Evolutionary conservation across 2,113 vertebrate species (phyloP).

Genomic region (Rhinoptilus africanus): DNA sequence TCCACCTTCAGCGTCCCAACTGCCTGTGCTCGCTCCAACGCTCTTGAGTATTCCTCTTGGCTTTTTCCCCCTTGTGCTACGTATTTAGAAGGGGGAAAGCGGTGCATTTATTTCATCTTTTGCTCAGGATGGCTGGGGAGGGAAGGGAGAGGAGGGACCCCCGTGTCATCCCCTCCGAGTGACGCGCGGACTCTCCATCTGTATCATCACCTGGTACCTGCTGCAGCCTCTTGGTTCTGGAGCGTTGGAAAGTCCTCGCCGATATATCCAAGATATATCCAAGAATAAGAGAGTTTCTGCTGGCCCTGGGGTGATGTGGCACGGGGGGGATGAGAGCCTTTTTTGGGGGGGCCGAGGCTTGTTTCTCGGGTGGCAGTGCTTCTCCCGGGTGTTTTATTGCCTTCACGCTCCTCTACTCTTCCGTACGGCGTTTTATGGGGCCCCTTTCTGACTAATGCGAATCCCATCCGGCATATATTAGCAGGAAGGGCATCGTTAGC

Average conservation of each 20-base stretch:
- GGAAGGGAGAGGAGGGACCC: neutral
- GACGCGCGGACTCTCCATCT: neutral
- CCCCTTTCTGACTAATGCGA: slow-evolving; percentile 5
- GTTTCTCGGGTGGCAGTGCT: neutral
- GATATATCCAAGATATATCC: fast-evolving
- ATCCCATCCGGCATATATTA: slow-evolving; percentile 42
- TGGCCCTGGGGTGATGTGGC: fast-evolving
- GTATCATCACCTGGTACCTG: neutral
- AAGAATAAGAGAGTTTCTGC: neutral
- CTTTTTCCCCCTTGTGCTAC: neutral
- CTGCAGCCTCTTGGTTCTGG: neutral
- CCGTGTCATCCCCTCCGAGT: fast-evolving
- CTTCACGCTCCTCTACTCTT: neutral
- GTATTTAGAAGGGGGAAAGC: neutral
- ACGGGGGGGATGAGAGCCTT: neutral
- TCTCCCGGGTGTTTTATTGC: slow-evolving; percentile 1
- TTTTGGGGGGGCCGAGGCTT: neutral
- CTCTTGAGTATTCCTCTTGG: neutral
- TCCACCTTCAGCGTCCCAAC: neutral
- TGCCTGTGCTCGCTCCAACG: neutral
- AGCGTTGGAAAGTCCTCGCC: neutral
- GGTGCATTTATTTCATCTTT: neutral
- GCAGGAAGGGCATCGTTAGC: slow-evolving; percentile 44
- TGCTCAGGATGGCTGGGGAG: neutral
- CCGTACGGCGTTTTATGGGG: neutral